Evolutionary conservation across 1,140 invertebrate genomes (phyloP).

Genomic region (Drosophila tristis): DNA sequence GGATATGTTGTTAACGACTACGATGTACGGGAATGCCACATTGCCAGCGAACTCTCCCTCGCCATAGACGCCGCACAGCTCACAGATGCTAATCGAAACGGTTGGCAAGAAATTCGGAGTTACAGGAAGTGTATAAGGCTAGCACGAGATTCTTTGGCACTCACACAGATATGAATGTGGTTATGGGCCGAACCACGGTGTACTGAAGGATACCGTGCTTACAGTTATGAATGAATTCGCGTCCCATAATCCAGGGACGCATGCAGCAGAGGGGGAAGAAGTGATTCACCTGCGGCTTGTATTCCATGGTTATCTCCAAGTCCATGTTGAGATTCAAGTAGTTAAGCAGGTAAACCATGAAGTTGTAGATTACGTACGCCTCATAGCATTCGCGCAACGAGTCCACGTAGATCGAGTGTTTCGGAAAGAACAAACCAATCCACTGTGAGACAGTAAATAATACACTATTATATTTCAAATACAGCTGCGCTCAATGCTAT

Average conservation of each 20-base stretch:
- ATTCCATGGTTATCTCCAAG: slow-evolving; percentile 91
- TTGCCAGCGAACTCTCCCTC: slow-evolving; percentile 94
- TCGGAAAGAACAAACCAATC: slow-evolving; percentile 92
- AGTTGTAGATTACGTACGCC: slow-evolving; percentile 98
- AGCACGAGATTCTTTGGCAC: slow-evolving; percentile 58
- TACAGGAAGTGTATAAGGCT: background rate
- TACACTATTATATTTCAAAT: slow-evolving; percentile 40
- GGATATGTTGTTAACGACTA: slow-evolving; percentile 96
- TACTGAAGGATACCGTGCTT: slow-evolving; percentile 98
- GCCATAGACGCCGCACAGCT: slow-evolving; percentile 93
- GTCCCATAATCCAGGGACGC: slow-evolving; percentile 94
- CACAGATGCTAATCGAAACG: slow-evolving; percentile 89
- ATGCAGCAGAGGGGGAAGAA: slow-evolving; percentile 94
- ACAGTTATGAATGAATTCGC: slow-evolving; percentile 96
- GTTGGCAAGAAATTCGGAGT: slow-evolving; percentile 5
- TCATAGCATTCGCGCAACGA: slow-evolving; percentile 97
- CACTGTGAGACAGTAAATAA: slow-evolving; percentile 86
- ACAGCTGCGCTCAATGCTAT: no score
- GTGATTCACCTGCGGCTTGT: slow-evolving; percentile 93
- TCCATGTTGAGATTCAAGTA: slow-evolving; percentile 94
- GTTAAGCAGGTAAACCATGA: slow-evolving; percentile 97
- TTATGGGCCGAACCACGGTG: slow-evolving; percentile 94
- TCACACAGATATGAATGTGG: slow-evolving; percentile 95
- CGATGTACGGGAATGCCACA: slow-evolving; percentile 95
- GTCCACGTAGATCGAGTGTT: slow-evolving; percentile 95